These are phyloP conservation scores for Mactromeris polynyma DNA, from an alignment of 2,888 invertebrate species.

Conservation along the genomic window DNA sequence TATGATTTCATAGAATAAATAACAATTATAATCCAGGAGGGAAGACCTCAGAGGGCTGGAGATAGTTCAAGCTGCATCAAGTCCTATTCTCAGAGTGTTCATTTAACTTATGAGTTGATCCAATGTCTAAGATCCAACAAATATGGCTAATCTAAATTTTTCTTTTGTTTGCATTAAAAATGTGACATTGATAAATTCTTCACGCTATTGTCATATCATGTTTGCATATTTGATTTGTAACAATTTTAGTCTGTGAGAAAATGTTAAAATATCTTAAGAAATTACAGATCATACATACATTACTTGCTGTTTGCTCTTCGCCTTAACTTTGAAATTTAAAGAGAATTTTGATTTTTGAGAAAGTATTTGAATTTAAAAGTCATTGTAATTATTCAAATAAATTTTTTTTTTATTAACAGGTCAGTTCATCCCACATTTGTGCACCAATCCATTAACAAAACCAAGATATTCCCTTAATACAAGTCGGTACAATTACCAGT, in stretches of 20 bases:
- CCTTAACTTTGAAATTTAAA: background rate
- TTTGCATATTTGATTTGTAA: background rate
- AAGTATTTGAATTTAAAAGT: background rate
- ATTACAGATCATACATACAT: background rate
- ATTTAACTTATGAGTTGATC: background rate
- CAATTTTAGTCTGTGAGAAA: background rate
- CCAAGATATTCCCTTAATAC: background rate
- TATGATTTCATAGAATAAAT: background rate
- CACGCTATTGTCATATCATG: background rate
- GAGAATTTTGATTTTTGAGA: background rate
- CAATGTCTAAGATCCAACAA: background rate
- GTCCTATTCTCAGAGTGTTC: background rate
- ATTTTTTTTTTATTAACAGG: background rate
- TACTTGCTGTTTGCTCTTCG: background rate
- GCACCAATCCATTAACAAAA: background rate
- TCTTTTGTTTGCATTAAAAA: background rate
- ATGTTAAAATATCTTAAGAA: slow-evolving; percentile 10
- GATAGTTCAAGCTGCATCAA: background rate
- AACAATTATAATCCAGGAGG: background rate
- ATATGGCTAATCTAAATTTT: background rate
- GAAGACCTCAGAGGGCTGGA: too few relatives aligned
- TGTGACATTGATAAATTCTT: background rate
- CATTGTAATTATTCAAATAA: too few relatives aligned
- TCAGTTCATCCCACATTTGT: background rate
- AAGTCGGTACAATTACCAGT: background rate